Base-by-base conservation (phyloP, 2,888 invertebrate species). In the Campoplex capitator region DNA sequence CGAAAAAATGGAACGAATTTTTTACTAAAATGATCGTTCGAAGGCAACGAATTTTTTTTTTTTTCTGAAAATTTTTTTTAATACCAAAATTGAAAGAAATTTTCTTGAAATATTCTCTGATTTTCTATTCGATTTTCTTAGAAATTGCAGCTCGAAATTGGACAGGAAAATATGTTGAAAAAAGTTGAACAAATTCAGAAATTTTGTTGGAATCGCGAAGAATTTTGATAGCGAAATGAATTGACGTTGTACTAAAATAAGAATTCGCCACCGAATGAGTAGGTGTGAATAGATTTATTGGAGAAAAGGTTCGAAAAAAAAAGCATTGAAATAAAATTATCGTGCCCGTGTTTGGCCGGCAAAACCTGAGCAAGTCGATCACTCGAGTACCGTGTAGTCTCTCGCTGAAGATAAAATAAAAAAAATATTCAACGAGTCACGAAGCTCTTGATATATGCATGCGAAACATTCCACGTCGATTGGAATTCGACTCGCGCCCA, bases 311-410 rank as follows among this genome's bases (percentile, higher is more conserved):
- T 32, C 6, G 32, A 62, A 62, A 16, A 16, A 16, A 62, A 62
- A 62, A 68, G n/a, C 42, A 68, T n/a, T 42, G 35, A 68, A 42
- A 68, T n/a, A 68, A 68, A 68, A 38, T 42, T 42, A 42, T 42
- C 68, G 42, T 38, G 35, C 38, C 68, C 42, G 42, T 42, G n/a
- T 68, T 68, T 68, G 9, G 38, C 68, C n/a, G n/a, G 68, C 23
- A 68, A 38, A 23, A 1, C 23, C 18, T 23, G 42, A 68, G 42
- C n/a, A 68, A 23, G 42, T 68, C 42, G 35, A 42, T 42, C 68
- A 68, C n/a, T 68, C 42, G n/a, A 42, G 38, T 42, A 13, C 42
- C 8, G 68, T 23, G 13, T 42, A 42, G 68, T 42, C 68, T 42
- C 68, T 68, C 68, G 35, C 35, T 42, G 42, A 38, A 38, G 23